Evolutionary conservation across 2,113 vertebrate genomes (phyloP).

Genomic region (Hirundichthys speculiger): DNA sequence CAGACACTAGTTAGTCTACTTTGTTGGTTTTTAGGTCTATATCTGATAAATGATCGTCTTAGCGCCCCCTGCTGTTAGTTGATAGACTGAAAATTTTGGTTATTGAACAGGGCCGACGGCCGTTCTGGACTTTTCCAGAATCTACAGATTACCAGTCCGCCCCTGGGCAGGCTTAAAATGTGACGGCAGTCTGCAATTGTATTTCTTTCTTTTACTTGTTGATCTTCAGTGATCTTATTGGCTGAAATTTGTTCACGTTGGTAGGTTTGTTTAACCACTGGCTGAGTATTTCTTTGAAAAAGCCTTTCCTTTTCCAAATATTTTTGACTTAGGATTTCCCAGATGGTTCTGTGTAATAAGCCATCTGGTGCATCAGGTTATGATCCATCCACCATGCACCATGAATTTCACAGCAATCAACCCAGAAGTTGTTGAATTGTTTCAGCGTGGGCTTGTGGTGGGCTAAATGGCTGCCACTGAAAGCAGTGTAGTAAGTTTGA

Average conservation of each 20-base stretch:
- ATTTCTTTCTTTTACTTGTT: neutral
- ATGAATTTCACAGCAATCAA: neutral
- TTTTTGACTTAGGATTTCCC: neutral
- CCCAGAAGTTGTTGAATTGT: neutral
- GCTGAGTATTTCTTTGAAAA: conserved; percentile 16
- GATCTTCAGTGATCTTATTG: neutral
- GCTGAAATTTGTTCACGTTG: neutral
- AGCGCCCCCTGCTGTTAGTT: no score
- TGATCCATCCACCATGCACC: neutral
- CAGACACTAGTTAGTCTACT: no score
- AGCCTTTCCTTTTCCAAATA: conserved; percentile 1
- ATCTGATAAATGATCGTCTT: no score
- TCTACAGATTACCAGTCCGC: no score
- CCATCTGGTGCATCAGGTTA: conserved; percentile 8
- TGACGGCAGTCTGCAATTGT: neutral
- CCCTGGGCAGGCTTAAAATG: no score
- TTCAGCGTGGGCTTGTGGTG: neutral
- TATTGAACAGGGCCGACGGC: no score
- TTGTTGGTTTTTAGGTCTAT: no score
- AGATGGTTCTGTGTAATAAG: conserved; percentile 3
- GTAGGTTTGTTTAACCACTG: conserved; percentile 3
- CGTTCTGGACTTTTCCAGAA: no score
- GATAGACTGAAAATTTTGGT: no score
- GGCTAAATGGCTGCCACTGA: no score
- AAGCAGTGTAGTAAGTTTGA: no score